phyloP scores from a whole-genome alignment of 2,797 vertebrate genomes.

The Graptemys geographica region DNA sequence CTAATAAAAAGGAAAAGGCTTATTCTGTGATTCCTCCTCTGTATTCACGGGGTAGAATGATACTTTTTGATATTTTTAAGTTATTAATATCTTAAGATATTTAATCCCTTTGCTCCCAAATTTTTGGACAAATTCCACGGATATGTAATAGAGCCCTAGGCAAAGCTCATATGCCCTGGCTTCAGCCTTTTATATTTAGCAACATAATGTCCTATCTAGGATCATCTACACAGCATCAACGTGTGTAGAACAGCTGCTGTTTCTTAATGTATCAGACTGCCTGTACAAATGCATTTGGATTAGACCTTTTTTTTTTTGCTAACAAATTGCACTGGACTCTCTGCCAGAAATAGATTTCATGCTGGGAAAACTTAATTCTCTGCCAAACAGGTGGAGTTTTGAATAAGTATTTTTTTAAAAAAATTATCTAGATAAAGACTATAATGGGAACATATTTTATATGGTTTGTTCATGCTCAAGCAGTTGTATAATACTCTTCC shows the following conservation, averaged over 20 bases:
- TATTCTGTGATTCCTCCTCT: not conserved
- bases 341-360: not conserved
- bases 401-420: not conserved
- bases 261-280: not conserved
- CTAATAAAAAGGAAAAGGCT: not conserved
- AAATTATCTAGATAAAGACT: too few relatives aligned
- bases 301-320: not conserved
- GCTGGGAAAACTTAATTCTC: not conserved
- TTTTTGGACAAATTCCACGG: not conserved
- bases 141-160: not conserved
- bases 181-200: conserved; percentile 21
- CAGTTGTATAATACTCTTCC: not conserved
- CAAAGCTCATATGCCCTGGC: not conserved
- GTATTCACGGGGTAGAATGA: not conserved
- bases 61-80: not conserved
- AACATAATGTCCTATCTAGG: not conserved
- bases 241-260: not conserved
- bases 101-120: not conserved
- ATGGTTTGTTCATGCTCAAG: not conserved
- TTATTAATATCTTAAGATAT: not conserved
- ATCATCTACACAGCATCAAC: not conserved
- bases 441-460: not conserved
- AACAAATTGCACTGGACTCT: not conserved
- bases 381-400: not conserved
- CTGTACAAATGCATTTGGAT: not conserved